These are phyloP conservation scores for Acanthiza pusilla DNA, from an alignment of 2,797 vertebrate species.

Conservation along the genomic window DNA sequence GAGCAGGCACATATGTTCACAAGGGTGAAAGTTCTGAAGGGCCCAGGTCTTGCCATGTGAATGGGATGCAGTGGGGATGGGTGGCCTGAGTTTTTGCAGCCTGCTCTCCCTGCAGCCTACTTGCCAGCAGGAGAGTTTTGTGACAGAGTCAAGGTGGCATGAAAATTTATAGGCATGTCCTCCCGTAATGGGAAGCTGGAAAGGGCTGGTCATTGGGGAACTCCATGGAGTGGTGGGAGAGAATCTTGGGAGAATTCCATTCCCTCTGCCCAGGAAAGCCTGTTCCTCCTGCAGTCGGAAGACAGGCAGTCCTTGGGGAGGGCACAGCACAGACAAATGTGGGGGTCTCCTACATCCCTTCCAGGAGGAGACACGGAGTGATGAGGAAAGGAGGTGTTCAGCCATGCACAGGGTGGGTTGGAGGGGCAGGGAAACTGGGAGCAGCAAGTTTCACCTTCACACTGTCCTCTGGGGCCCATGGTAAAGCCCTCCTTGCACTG, in stretches of 20 bases:
- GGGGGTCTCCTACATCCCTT: neutral
- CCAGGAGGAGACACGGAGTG: neutral
- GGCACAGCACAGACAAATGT: neutral
- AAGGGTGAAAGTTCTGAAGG: neutral
- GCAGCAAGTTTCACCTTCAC: constrained; percentile 80
- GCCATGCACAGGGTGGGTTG: neutral
- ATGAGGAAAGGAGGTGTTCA: neutral
- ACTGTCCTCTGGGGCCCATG: constrained; percentile 79
- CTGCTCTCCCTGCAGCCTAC: neutral
- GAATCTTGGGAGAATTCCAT: neutral
- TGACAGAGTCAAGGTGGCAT: neutral
- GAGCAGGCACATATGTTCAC: neutral
- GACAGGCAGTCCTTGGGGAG: neutral
- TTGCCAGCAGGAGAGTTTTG: neutral
- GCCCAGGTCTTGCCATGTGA: neutral
- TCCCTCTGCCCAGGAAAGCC: neutral
- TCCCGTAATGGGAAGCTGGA: neutral
- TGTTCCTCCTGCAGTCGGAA: neutral
- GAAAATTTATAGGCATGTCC: neutral
- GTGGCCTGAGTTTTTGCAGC: neutral
- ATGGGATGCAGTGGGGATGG: neutral
- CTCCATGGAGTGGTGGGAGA: neutral
- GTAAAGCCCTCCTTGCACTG: constrained; percentile 84
- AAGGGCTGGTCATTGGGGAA: neutral
- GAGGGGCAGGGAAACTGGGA: neutral